These are phyloP conservation scores for Dreissena rostriformis DNA, from an alignment of 1,140 invertebrate genomes.

Conservation along the genomic window DNA sequence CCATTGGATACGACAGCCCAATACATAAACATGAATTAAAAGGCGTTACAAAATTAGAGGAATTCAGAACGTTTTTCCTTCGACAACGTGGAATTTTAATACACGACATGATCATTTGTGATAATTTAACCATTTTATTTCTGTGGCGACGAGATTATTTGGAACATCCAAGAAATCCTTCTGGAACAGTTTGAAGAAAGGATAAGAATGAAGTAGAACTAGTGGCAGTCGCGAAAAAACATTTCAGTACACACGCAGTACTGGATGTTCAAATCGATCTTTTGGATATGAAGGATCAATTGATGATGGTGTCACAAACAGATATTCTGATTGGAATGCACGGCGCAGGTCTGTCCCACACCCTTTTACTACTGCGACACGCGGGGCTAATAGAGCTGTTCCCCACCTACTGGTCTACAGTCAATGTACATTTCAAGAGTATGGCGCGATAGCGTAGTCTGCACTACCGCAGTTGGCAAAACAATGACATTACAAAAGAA, in stretches of 20 bases:
- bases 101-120: slow-evolving; percentile 61
- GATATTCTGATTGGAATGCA: slow-evolving; percentile 98
- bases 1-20: slow-evolving; percentile 73
- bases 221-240: slow-evolving; percentile 34
- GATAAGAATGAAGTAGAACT: slow-evolving; percentile 74
- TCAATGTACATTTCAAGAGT: slow-evolving; percentile 73
- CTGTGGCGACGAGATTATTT: slow-evolving; percentile 78
- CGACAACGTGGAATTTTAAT: slow-evolving; percentile 40
- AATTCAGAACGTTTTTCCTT: slow-evolving; percentile 76
- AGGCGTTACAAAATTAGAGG: slow-evolving; percentile 68
- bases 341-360: slow-evolving; percentile 96
- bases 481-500: slow-evolving; percentile 68
- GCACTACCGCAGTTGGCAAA: slow-evolving; percentile 73
- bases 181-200: slow-evolving; percentile 71
- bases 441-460: slow-evolving; percentile 77
- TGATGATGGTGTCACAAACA: slow-evolving; percentile 84
- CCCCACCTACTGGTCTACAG: slow-evolving; percentile 69
- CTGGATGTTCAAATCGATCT: slow-evolving; percentile 73
- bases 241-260: slow-evolving; percentile 59
- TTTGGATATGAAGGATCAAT: slow-evolving; percentile 69
- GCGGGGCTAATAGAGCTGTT: slow-evolving; percentile 96
- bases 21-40: slow-evolving; percentile 58
- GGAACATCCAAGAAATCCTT: slow-evolving; percentile 78
- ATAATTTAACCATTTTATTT: slow-evolving; percentile 67
- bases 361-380: slow-evolving; percentile 97